These are phyloP conservation scores for Drosophila mimica DNA, from an alignment of 2,888 invertebrate genomes.

Conservation along the genomic window DNA sequence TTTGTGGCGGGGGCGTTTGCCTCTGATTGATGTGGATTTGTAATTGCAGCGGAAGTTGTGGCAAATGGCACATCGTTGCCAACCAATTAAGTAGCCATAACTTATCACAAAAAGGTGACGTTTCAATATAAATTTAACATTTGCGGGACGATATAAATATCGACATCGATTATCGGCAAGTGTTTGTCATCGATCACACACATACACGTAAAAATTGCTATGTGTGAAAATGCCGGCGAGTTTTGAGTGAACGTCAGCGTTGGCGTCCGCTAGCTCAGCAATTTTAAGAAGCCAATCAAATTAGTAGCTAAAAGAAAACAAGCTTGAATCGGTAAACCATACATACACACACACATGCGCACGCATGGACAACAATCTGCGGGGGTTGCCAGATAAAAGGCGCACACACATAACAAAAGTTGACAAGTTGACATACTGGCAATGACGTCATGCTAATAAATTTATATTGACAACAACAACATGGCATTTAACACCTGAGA, in stretches of 20 bases:
- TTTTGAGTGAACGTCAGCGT: conserved; percentile 54
- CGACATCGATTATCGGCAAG: conserved; percentile 35
- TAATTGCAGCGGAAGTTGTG: conserved; percentile 67
- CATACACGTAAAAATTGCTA: conserved; percentile 2
- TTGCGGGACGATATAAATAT: conserved; percentile 27
- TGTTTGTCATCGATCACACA: conserved; percentile 18
- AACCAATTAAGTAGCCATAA: conserved; percentile 65
- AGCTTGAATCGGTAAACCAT: conserved; percentile 46
- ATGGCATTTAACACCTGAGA: conserved; percentile 35
- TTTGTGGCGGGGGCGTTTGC: conserved; percentile 39
- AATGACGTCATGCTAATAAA: conserved; percentile 68
- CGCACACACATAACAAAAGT: conserved; percentile 48
- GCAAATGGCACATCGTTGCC: conserved; percentile 41
- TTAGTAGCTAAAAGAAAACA: conserved; percentile 59
- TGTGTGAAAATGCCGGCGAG: conserved; percentile 50
- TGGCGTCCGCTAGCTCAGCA: conserved; percentile 46
- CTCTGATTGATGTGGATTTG: conserved; percentile 29
- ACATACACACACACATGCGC: conserved; percentile 24
- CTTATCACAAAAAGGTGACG: conserved; percentile 17
- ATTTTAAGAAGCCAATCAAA: conserved; percentile 60
- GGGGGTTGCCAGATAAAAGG: conserved; percentile 63
- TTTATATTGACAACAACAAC: conserved; percentile 37
- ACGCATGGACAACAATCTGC: conserved; percentile 44
- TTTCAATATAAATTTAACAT: conserved; percentile 6
- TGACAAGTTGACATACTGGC: conserved; percentile 54